Evolutionary conservation across 2,888 invertebrate species (phyloP), one percentile per base, ranked within the genome.

Genomic region (Lingula anatina): DNA sequence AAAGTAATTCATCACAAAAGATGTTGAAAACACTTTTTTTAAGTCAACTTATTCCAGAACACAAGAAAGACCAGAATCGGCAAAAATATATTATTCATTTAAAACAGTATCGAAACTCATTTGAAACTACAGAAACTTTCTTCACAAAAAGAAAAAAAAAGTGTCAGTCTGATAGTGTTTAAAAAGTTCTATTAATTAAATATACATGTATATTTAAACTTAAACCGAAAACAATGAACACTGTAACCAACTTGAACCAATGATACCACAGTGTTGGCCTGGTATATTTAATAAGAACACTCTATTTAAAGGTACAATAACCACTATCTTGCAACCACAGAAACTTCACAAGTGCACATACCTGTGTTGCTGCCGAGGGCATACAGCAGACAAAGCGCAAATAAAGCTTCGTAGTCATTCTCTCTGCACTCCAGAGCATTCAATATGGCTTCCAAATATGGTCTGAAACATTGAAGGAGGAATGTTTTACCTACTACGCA

Each of bases 321-420:
- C n/a, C n/a, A n/a, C n/a, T n/a, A n/a, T n/a, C n/a, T n/a, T n/a
- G n/a, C n/a, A n/a, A n/a, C n/a, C n/a, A n/a, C n/a, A n/a, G n/a
- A n/a, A n/a, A n/a, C n/a, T n/a, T n/a, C n/a, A n/a, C n/a, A n/a
- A n/a, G n/a, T n/a, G n/a, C 49, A 66, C 78, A 78, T 79, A 95
- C 97, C 95, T 85, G 85, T 84, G 80, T 97, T 99, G 73, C 89
- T 89, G 53, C 89, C 89, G 78, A 97, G 84, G 15, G 96, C 93
- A 76, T 93, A 94, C 37, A 97, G 83, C 52, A 97, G 81, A 77
- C 94, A 91, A 18, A 97, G 81, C 3, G 89, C 87, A 75, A 96
- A 90, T 52, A 99, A 80, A 5, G 95, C 87, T 41, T 89, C 85
- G 73, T 97, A 96, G 80, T 99, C 97, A 77, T 95, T 95, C 71